phyloP scores from a whole-genome alignment of 2,113 vertebrate species.

The Podarcis cretensis region DNA sequence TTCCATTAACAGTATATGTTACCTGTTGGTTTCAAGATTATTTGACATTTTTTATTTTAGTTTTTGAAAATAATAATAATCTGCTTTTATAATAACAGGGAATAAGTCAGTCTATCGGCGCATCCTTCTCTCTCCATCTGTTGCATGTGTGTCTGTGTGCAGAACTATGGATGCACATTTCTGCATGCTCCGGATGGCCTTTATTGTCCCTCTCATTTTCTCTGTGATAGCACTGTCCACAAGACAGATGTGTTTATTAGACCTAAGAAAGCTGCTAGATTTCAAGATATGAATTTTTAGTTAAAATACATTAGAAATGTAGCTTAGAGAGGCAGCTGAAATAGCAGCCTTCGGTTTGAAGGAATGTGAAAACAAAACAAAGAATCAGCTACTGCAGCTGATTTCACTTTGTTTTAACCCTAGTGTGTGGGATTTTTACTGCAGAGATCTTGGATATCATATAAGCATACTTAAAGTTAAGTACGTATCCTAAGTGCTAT shows the following conservation, averaged over 20 bases:
- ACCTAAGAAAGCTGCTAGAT: not conserved
- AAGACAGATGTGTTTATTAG: conserved; percentile 4
- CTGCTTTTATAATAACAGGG: not conserved
- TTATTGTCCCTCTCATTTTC: not conserved
- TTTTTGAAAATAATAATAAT: not conserved
- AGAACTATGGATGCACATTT: not conserved
- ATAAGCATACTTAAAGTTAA: not conserved
- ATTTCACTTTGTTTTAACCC: not conserved
- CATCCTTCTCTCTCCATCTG: not conserved
- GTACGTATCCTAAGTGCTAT: not conserved
- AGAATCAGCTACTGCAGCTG: too few relatives aligned
- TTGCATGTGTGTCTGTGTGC: not conserved
- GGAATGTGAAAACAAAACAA: not conserved
- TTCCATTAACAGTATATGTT: conserved; percentile 45
- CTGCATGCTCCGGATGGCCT: not conserved
- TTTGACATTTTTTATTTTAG: too few relatives aligned
- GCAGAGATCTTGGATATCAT: not conserved
- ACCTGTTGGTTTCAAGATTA: not conserved
- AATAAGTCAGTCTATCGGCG: not conserved
- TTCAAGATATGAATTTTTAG: not conserved
- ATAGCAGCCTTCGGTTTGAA: not conserved
- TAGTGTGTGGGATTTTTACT: not conserved
- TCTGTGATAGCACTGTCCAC: not conserved
- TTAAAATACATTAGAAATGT: not conserved
- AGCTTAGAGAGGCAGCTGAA: not conserved